phyloP scores from a whole-genome alignment of 2,797 vertebrate species.

The Sebastes taczanowskii region DNA sequence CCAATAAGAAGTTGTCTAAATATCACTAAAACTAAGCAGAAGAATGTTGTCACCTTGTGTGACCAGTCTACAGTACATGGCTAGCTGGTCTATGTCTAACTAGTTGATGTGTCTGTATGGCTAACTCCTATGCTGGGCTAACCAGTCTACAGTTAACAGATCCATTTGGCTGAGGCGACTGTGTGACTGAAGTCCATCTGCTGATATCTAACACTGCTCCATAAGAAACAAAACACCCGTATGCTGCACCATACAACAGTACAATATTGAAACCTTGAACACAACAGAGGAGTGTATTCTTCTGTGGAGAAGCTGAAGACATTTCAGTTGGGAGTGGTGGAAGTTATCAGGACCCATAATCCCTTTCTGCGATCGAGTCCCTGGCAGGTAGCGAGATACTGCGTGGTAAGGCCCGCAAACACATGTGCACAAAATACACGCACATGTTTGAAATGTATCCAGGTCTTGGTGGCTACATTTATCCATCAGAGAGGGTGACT shows the following conservation, averaged over 20 bases:
- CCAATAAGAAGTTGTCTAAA: no score
- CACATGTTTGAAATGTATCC: background rate
- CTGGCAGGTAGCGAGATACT: background rate
- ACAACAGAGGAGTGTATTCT: background rate
- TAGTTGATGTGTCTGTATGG: background rate
- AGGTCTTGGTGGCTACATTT: background rate
- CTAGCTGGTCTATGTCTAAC: no score
- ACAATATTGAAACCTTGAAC: background rate
- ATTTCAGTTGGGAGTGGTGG: background rate
- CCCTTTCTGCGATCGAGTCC: background rate
- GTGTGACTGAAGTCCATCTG: conserved; percentile 1
- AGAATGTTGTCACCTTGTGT: no score
- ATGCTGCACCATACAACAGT: background rate
- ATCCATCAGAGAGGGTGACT: background rate
- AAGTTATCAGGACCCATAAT: background rate
- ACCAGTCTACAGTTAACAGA: background rate
- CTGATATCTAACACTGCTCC: background rate
- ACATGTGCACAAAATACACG: no score
- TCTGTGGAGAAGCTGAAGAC: background rate
- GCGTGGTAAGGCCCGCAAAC: background rate
- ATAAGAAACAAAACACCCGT: background rate
- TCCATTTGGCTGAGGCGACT: background rate
- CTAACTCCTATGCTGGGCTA: no score
- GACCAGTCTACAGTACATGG: no score
- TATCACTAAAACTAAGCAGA: no score